Conservation (phyloP, 2,113 vertebrate species). For the Myocastor coypus region DNA sequence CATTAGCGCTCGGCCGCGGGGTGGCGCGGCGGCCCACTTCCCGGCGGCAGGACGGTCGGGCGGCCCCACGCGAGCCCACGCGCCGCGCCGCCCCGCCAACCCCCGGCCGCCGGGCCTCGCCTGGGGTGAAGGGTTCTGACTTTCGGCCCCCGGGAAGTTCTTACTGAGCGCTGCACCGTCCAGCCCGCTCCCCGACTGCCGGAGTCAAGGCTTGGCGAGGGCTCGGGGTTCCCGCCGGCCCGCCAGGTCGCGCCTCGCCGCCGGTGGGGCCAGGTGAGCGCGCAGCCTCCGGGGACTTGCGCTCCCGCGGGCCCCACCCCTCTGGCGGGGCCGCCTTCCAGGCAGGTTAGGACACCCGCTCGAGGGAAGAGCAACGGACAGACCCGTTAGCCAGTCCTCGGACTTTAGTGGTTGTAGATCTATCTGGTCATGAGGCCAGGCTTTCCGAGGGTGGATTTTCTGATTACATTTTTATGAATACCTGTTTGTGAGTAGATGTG, state of each 20-base stretch:
- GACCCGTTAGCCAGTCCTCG: not conserved
- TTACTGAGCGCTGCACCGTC: not conserved
- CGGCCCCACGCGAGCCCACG: not conserved
- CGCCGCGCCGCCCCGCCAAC: not conserved
- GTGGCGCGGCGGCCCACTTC: not conserved
- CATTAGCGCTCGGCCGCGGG: not conserved
- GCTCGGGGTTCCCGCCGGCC: not conserved
- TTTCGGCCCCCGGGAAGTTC: constrained; percentile 18
- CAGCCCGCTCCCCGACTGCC: not conserved
- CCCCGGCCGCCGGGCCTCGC: not conserved
- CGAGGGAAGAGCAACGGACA: not conserved
- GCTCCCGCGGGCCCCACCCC: too few relatives aligned
- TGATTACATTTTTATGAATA: constrained; percentile 38
- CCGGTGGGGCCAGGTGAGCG: not conserved
- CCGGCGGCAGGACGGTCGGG: not conserved
- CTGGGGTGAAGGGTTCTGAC: not conserved
- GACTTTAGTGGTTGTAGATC: not conserved
- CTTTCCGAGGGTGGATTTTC: not conserved
- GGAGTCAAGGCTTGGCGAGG: not conserved
- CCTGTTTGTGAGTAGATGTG: not conserved
- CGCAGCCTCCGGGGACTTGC: not conserved
- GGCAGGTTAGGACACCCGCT: not conserved
- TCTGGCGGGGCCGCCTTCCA: not conserved
- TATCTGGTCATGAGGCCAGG: not conserved
- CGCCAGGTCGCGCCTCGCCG: too few relatives aligned